Evolutionary conservation across 2,888 invertebrate species (phyloP).

Genomic region (Temnothorax ravouxi): DNA sequence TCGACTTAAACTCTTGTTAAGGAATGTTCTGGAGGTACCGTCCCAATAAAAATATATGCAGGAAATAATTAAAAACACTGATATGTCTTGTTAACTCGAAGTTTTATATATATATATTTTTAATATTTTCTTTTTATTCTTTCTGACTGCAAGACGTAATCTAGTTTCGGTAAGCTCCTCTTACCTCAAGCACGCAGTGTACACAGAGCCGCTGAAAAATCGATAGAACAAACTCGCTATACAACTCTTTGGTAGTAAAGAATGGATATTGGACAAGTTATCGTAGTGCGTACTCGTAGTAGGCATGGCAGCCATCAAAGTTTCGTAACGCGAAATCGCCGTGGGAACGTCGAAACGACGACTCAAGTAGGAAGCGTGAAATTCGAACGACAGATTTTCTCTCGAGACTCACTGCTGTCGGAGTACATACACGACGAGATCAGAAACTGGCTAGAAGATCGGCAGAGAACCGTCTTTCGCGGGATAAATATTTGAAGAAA

Average conservation of each 20-base stretch:
- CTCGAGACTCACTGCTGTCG: slow-evolving; percentile 65
- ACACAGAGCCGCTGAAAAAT: slow-evolving; percentile 66
- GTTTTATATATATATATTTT: background rate
- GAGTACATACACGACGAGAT: slow-evolving; percentile 62
- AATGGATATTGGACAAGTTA: slow-evolving; percentile 74
- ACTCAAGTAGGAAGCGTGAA: slow-evolving; percentile 72
- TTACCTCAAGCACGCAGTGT: slow-evolving; percentile 62
- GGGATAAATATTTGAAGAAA: background rate
- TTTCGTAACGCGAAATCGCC: slow-evolving; percentile 76
- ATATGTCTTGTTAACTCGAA: background rate
- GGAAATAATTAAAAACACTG: too few relatives aligned
- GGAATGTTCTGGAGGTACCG: too few relatives aligned
- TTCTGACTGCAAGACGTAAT: slow-evolving; percentile 65
- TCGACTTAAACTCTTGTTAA: slow-evolving; percentile 8
- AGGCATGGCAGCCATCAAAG: slow-evolving; percentile 74
- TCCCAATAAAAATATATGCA: too few relatives aligned
- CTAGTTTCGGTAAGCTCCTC: slow-evolving; percentile 64
- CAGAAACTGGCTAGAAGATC: slow-evolving; percentile 56
- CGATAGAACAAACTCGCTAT: slow-evolving; percentile 73
- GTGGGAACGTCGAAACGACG: slow-evolving; percentile 73
- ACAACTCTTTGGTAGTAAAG: slow-evolving; percentile 61
- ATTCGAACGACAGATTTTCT: slow-evolving; percentile 75
- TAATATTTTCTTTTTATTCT: slow-evolving; percentile 61
- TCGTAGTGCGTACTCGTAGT: slow-evolving; percentile 57
- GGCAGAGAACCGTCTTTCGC: slow-evolving; percentile 35